Evolutionary conservation across 2,113 vertebrate species (phyloP), one percentile per base, ranked within the genome.

Genomic region (Pseudorectes ferrugineus): DNA sequence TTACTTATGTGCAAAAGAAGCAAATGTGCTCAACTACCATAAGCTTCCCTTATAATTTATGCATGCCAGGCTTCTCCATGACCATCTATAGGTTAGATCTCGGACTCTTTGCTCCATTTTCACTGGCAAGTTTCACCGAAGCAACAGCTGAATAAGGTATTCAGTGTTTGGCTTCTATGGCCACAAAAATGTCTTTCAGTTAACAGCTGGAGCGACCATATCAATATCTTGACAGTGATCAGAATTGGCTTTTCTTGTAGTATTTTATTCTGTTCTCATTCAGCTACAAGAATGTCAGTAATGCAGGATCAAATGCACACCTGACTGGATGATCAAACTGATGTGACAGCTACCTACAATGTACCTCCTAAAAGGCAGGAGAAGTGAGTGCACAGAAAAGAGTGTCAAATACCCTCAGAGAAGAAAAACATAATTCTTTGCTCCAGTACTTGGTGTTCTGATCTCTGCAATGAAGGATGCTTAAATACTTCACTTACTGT

Each of bases 181-280:
- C 45, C 84, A 79, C 77, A 93, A 89, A 93, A 89, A 87, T 61
- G 45, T 46, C 77, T 92, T 92, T 85, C 89, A 72, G 16, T 40
- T 85, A 67, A 89, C 43, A 85, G 74, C 58, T 73, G 55, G 31
- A 82, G 23, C 6, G 24, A 80, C 49, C 54, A 18, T 82, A 61
- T 81, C 66, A 29, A 5, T 76, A 54, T 52, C 87, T 84, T 75
- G 78, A 89, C 88, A 92, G 38, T 38, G 45, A 92, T 91, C 87
- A 70, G 57, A 94, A 70, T 9, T 94, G 89, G 77, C 46, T 83
- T 85, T 54, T 83, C 16, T 5, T 42, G 38, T 19, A 70, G 40
- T 57, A 48, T 82, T 90, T 84, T 77, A 36, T 82, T 85, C 40
- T 89, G 55, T 84, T 91, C 66, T 76, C 43, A 49, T 86, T 88